These are phyloP conservation scores for Nineta flava DNA, from an alignment of 2,888 invertebrate genomes.

Conservation along the genomic window DNA sequence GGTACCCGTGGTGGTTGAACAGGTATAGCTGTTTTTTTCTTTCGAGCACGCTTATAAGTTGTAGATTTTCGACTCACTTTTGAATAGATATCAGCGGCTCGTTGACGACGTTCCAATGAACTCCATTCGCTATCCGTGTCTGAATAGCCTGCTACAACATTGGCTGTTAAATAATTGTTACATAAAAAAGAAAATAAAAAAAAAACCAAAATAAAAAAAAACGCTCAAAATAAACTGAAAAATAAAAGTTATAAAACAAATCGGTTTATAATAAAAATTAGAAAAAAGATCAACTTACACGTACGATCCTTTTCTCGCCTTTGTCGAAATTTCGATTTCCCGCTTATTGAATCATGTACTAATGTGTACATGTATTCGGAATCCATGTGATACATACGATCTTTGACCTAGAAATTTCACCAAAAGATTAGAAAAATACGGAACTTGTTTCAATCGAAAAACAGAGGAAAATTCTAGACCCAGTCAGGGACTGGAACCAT, in stretches of 20 bases:
- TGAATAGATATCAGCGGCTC: constrained; percentile 41
- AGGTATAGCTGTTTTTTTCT: constrained; percentile 62
- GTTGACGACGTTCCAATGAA: constrained; percentile 41
- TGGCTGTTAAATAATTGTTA: background rate
- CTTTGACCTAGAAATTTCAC: constrained; percentile 30
- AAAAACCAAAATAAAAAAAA: too few relatives aligned
- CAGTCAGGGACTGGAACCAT: too few relatives aligned
- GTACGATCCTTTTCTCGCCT: constrained; percentile 47
- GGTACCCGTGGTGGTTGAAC: constrained; percentile 75
- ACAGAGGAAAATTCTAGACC: too few relatives aligned
- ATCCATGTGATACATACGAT: constrained; percentile 39
- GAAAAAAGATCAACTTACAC: constrained; percentile 28
- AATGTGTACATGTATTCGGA: constrained; percentile 50
- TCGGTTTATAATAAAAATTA: background rate
- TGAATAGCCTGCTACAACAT: constrained; percentile 41
- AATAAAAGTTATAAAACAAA: background rate
- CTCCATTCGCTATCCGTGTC: constrained; percentile 86
- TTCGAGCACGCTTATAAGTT: constrained; percentile 54
- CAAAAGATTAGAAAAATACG: too few relatives aligned
- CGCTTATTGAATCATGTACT: constrained; percentile 46
- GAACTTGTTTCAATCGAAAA: too few relatives aligned
- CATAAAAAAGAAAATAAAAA: too few relatives aligned
- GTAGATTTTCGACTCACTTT: constrained; percentile 52
- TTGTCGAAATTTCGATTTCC: constrained; percentile 41
- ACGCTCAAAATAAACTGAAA: too few relatives aligned